These are phyloP conservation scores for Coenonympha glycerion DNA, from an alignment of 2,888 invertebrate genomes.

Conservation along the genomic window DNA sequence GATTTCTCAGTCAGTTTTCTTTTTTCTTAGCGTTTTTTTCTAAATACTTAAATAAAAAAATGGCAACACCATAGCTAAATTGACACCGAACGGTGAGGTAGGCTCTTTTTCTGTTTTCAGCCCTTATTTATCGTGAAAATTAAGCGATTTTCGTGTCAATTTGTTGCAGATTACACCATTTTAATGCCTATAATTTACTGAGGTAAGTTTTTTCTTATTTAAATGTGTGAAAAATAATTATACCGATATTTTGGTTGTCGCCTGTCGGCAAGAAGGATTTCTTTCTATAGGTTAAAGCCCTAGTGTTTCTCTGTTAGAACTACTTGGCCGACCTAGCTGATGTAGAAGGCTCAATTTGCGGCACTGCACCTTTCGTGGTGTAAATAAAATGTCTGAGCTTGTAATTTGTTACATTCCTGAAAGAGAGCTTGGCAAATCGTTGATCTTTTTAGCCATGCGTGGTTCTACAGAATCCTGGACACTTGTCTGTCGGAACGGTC, in stretches of 20 bases:
- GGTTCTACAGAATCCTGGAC: slow-evolving; percentile 44
- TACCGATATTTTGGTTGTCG: slow-evolving; percentile 55
- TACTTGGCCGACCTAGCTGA: slow-evolving; percentile 10
- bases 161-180: slow-evolving; percentile 54
- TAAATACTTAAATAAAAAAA: slow-evolving; percentile 8
- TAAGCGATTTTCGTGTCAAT: slow-evolving; percentile 58
- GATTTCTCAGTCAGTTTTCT: no score
- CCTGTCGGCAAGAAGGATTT: slow-evolving; percentile 54
- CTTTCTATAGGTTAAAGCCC: slow-evolving; percentile 62
- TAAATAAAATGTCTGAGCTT: not conserved
- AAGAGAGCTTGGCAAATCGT: slow-evolving; percentile 11
- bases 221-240: not conserved
- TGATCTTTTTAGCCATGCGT: slow-evolving; percentile 60
- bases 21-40: not conserved
- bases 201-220: slow-evolving; percentile 48
- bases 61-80: slow-evolving; percentile 53
- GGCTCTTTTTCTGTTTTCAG: slow-evolving; percentile 76
- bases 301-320: slow-evolving; percentile 34
- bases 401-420: not conserved
- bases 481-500: slow-evolving; percentile 8
- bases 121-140: slow-evolving; percentile 67
- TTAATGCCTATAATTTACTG: slow-evolving; percentile 70
- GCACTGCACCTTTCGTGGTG: not conserved
- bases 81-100: slow-evolving; percentile 75
- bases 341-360: not conserved